Evolutionary conservation across 2,888 invertebrate genomes (phyloP), one percentile per base, ranked within the genome.

Genomic region (Caenorhabditis sulstoni): DNA sequence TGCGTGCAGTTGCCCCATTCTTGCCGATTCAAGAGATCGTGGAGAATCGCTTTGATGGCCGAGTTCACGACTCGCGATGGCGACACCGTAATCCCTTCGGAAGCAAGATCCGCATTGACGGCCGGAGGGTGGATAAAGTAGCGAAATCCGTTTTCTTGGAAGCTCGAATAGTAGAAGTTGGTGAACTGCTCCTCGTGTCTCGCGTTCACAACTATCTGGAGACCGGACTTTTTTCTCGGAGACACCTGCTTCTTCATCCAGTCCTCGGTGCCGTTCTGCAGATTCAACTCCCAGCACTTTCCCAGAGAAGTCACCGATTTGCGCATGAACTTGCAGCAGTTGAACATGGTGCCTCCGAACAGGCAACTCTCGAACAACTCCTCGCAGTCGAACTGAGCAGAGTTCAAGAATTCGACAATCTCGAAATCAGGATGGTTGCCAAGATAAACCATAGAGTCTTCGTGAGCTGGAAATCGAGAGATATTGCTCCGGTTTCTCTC

Each of bases 61-160:
- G 88, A 79, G 53, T 86, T 88, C 11, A 82, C 82, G 9, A 79
- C 62, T 50, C 70, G 67, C 2, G 85, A 85, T 4, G 87, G 86
- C 1, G 86, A 87, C 1, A 88, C 87, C 39, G 79, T 83, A 23
- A 87, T 87, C 3, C 87, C 88, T 67, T 88, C 87, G n/a, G 82
- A 75, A 5, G 81, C 75, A 3, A 87, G 41, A 59, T 83, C 82
- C 3, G 86, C 79, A 37, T 80, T 73, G 3, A 73, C 71, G 23
- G 78, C 64, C n/a, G 74, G 71, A n/a, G 80, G 79, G 73, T 88
- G 86, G 16, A 88, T 83, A 65, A 81, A 88, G 62, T 82, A 88
- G 39, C 86, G 85, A 57, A 88, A 87, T 12, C 88, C 88, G 57
- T 80, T 84, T 62, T 88, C 87, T 81, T 86, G 83, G 35, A 78